These are phyloP conservation scores for Blastomussa wellsi DNA, from an alignment of 92 coral and sea anemone genomes.

Conservation along the genomic window DNA sequence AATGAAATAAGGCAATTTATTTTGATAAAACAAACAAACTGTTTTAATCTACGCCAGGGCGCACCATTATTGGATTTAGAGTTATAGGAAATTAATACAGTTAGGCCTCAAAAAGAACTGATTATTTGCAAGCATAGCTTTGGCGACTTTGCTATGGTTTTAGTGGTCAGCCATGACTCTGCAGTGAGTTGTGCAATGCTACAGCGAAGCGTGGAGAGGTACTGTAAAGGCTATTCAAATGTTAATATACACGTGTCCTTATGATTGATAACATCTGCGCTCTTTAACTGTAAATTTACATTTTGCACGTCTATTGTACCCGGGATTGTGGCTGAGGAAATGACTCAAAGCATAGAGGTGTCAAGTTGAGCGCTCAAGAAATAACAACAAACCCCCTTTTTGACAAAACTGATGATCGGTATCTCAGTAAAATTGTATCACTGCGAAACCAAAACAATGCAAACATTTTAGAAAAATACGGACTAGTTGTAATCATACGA, in stretches of 20 bases:
- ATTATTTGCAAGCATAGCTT: neutral
- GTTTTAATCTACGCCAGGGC: neutral
- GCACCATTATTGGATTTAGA: slow-evolving; percentile 1
- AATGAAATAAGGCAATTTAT: slow-evolving; percentile 31
- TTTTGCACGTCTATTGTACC: slow-evolving; percentile 22
- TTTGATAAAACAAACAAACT: slow-evolving; percentile 31
- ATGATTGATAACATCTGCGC: slow-evolving; percentile 31
- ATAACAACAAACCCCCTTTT: neutral
- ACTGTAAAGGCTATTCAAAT: slow-evolving; percentile 49
- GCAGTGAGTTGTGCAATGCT: neutral
- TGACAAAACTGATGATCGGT: neutral
- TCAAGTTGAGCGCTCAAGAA: neutral
- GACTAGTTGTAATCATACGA: neutral
- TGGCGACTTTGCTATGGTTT: neutral
- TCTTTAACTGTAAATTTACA: slow-evolving; percentile 27
- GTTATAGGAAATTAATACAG: neutral
- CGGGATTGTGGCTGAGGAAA: neutral
- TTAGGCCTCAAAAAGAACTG: neutral
- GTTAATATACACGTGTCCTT: slow-evolving; percentile 71
- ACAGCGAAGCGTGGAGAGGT: slow-evolving; percentile 7
- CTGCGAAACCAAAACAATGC: neutral
- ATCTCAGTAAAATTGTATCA: neutral
- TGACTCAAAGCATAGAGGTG: slow-evolving; percentile 10
- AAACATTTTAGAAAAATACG: neutral
- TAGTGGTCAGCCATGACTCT: neutral